Base-by-base conservation (phyloP, 1,140 invertebrate species). In the Bombus confusus region DNA sequence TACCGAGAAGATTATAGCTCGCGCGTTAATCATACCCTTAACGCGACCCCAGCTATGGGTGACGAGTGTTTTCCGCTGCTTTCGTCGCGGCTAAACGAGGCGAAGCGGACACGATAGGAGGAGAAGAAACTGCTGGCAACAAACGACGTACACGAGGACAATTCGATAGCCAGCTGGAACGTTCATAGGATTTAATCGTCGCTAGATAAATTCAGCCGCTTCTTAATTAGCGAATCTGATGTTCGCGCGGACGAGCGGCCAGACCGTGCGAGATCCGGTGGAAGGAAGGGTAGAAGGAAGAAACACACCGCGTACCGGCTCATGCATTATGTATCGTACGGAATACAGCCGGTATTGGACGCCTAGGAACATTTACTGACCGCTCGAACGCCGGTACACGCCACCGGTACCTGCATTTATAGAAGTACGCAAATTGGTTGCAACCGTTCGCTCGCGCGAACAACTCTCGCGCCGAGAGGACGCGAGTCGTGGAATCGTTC, bases 311-410 rank as follows among this genome's bases (percentile, higher is more conserved):
- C 59, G 82, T 78, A 83, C 77, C 84, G 87, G 80, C 79, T 92
- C 91, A 92, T 93, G 90, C 90, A 93, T 93, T 92, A 93, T 93
- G 91, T 92, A 93, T 92, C 64, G 47, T 73, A 52, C 74, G 89
- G 76, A 57, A 82, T 88, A 90, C 78, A 79, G 59, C 68, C 72
- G 69, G 64, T 87, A 86, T 87, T 78, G 84, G 90, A 91, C 88
- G 86, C 83, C 90, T 93, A 92, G 91, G 86, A 91, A 92, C 90
- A 87, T 91, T 91, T 92, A 87, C 90, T 77, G 85, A 87, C 85
- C 86, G 87, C 80, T 47, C 80, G 83, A 73, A 80, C 68, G 39
- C 57, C 84, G 72, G 37, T 62, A 69, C 83, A 57, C 52, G 81
- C 28, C 41, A 76, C 72, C 81, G 80, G 89, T 90, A 87, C 89